These are phyloP conservation scores for Poeciliopsis turneri DNA, from an alignment of 2,797 vertebrate genomes.

Conservation along the genomic window DNA sequence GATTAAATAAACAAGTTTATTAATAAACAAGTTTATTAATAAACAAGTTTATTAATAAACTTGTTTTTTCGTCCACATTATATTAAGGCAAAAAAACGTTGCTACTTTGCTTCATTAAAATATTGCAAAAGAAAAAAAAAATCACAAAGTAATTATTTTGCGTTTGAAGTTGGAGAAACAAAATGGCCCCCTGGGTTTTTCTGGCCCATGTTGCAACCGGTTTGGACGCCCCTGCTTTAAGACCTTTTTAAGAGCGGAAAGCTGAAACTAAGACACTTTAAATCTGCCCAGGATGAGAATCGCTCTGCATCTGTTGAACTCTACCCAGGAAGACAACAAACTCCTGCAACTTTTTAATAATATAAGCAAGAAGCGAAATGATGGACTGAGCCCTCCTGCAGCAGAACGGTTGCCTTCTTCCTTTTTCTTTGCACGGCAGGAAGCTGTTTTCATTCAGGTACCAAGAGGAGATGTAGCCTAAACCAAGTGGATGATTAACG, in stretches of 20 bases:
- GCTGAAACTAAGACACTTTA: not conserved
- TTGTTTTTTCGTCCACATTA: no score
- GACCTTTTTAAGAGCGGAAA: slow-evolving; percentile 5
- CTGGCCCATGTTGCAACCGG: no score
- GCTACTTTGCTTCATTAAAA: no score
- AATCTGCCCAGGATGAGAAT: not conserved
- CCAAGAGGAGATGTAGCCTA: slow-evolving; percentile 66
- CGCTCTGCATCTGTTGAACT: not conserved
- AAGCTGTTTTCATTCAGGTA: slow-evolving; percentile 73
- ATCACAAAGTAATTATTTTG: no score
- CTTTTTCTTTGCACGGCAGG: slow-evolving; percentile 43
- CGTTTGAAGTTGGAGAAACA: no score
- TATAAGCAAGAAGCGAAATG: no score
- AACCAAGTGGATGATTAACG: slow-evolving; percentile 46
- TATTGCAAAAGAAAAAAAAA: no score
- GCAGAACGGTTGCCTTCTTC: slow-evolving; percentile 19
- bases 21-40: no score
- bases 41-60: no score
- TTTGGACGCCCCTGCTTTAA: slow-evolving; percentile 4
- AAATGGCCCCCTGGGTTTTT: no score
- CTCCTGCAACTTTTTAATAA: not conserved
- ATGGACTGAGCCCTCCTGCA: slow-evolving; percentile 14
- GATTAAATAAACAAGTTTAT: no score
- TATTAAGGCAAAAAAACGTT: no score
- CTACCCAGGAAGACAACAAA: not conserved